Evolutionary conservation across 1,140 invertebrate genomes (phyloP).

Genomic region (Ostrea edulis): DNA sequence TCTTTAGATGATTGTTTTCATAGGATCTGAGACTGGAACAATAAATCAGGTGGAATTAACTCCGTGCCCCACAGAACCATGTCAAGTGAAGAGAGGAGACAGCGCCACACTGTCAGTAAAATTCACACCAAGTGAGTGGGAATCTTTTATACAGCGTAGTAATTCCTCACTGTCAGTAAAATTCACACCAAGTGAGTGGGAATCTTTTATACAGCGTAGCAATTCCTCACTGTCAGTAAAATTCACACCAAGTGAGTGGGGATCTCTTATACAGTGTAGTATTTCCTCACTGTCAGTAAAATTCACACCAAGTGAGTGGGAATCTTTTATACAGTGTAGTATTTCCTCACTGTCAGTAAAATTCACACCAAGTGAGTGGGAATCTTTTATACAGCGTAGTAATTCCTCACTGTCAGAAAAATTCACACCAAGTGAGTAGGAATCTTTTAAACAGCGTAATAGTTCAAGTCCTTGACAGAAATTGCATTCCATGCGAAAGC

Average conservation of each 20-base stretch:
- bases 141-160: not conserved
- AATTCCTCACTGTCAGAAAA: constrained; percentile 48
- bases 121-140: constrained; percentile 59
- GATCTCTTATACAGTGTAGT: not conserved
- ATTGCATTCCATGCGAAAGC: not conserved
- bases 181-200: constrained; percentile 59
- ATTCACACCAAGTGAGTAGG: constrained; percentile 59
- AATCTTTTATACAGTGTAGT: not conserved
- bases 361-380: constrained; percentile 59
- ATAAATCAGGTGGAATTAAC: constrained; percentile 57
- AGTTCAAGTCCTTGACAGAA: not conserved
- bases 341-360: constrained; percentile 50
- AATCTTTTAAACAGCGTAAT: not conserved
- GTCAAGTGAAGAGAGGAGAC: constrained; percentile 52
- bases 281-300: constrained; percentile 50
- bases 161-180: constrained; percentile 50
- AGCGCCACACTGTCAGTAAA: constrained; percentile 54
- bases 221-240: constrained; percentile 50
- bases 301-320: constrained; percentile 59
- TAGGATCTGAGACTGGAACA: constrained; percentile 56
- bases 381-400: constrained; percentile 38
- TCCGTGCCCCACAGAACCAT: constrained; percentile 57
- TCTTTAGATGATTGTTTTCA: too few species aligned
- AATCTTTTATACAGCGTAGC: constrained; percentile 38
- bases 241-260: constrained; percentile 59